phyloP scores from a whole-genome alignment of 2,113 vertebrate genomes.

The Nothobranchius kuhntae region DNA sequence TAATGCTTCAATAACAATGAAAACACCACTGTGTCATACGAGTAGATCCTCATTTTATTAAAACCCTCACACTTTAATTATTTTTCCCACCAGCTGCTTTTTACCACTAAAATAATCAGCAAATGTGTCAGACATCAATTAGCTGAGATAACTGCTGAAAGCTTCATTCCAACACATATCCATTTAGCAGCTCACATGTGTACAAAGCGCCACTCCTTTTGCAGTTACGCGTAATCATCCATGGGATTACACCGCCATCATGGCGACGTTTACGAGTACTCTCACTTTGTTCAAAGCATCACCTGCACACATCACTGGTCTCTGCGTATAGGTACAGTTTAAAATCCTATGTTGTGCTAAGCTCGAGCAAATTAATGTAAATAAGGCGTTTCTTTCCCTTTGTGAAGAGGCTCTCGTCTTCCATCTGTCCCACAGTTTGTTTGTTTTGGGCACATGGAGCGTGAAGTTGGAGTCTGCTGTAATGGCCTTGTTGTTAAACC shows the following conservation, averaged over 20 bases:
- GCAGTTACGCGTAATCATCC: slow-evolving; percentile 32
- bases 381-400: not conserved
- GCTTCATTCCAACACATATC: not conserved
- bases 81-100: not conserved
- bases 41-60: not conserved
- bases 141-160: not conserved
- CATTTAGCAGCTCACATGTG: not conserved
- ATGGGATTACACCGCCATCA: slow-evolving; percentile 15
- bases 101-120: fast-evolving
- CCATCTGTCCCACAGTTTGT: slow-evolving; percentile 24
- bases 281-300: not conserved
- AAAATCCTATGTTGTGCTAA: not conserved
- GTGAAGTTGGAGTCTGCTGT: slow-evolving; percentile 17
- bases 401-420: slow-evolving; percentile 2
- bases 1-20: too few relatives aligned
- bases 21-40: not conserved
- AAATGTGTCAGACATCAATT: not conserved
- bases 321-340: not conserved
- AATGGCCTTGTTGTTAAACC: not conserved
- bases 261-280: slow-evolving; percentile 13
- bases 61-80: not conserved
- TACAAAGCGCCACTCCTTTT: not conserved
- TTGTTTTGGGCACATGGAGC: slow-evolving; percentile 17
- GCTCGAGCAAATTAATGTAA: slow-evolving; percentile 3
- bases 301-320: slow-evolving; percentile 26